Base-by-base conservation (phyloP, 2,888 invertebrate genomes). In the Synanthedon vespiformis region DNA sequence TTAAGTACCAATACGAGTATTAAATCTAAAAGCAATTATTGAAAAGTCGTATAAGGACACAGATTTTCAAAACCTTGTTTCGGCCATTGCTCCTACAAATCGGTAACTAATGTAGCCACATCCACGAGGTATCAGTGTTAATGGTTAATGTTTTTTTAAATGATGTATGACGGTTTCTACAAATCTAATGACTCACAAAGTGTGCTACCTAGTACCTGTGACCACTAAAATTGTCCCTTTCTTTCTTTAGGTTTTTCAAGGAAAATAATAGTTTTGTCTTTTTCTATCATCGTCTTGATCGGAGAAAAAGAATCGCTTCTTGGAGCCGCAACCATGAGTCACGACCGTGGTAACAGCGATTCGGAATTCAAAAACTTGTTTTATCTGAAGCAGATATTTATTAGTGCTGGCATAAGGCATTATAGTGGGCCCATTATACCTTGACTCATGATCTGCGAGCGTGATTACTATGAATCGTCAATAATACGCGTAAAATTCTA, bases 331-430 rank as follows among this genome's bases (percentile, higher is more conserved):
- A 34, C 53, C 59, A 57, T 81, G 80, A 81, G 63, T 81, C 81
- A 81, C 68, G 67, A 62, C 56, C 54, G 56, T 60, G 61, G 65
- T 67, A 73, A 78, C 76, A 76, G 72, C 77, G 73, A 73, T 74
- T 68, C 65, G 64, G 64, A 61, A 34, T 61, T 62, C 64, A 63
- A 64, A 64, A 72, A 74, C 70, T 72, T 62, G 75, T 75, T 78
- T 72, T 61, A 74, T 71, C 61, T 58, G 57, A 65, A 63, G 61
- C 57, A 58, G 59, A 66, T 44, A 61, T 70, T 70, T 70, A 67
- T 70, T 68, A 61, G 60, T 60, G 54, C 53, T 59, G 54, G 54
- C 56, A 62, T 56, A 55, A 48, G 54, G 54, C 56, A 62, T 56
- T 56, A 48, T 52, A 49, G 47, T 47, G 52, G 52, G 13, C 53